phyloP scores from a whole-genome alignment of 2,113 vertebrate genomes.

The Physeter macrocephalus region DNA sequence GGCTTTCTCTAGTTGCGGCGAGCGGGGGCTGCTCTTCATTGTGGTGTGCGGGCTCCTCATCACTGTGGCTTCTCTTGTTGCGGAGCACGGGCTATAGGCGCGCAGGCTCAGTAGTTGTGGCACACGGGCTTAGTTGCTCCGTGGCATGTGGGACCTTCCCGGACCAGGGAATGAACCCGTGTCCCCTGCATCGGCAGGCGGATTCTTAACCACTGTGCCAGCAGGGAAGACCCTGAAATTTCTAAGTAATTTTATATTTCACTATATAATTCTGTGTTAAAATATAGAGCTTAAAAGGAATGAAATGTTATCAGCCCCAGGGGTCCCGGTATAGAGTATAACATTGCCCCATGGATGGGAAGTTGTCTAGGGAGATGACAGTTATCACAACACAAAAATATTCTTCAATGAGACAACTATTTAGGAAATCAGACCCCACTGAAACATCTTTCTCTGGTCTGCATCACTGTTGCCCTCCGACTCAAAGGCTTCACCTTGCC shows the following conservation, averaged over 20 bases:
- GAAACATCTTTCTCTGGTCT: neutral
- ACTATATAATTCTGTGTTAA: neutral
- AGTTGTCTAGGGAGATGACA: neutral
- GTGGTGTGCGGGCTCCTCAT: too few species aligned
- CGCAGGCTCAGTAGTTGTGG: too few species aligned
- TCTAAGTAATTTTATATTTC: neutral
- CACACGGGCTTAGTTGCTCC: too few species aligned
- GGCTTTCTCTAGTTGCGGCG: too few species aligned
- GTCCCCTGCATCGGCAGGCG: too few species aligned
- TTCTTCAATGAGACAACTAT: neutral
- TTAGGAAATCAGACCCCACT: neutral
- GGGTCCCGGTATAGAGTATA: rapidly evolving
- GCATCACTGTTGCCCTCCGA: neutral
- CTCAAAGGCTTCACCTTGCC: neutral
- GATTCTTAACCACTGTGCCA: too few species aligned
- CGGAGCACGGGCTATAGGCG: too few species aligned
- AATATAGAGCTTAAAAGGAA: neutral
- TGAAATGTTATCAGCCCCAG: neutral
- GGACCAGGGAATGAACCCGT: too few species aligned
- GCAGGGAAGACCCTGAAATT: neutral
- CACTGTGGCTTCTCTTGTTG: too few species aligned
- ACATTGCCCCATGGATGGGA: too few species aligned
- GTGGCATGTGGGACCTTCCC: too few species aligned
- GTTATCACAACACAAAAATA: neutral
- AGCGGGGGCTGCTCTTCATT: too few species aligned